phyloP scores from a whole-genome alignment of 2,888 invertebrate species.

The Petrolisthes manimaculis region DNA sequence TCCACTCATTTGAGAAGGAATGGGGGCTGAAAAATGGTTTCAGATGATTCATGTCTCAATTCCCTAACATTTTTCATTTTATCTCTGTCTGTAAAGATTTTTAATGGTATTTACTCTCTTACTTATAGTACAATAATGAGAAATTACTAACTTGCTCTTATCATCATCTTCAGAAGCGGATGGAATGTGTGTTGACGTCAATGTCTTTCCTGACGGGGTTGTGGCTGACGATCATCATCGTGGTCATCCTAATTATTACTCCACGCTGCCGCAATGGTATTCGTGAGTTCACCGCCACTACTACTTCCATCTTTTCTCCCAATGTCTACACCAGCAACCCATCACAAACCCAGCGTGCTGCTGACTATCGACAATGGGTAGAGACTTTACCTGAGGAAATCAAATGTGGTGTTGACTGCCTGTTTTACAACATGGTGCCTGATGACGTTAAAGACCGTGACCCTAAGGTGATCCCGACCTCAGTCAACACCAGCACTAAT shows the following conservation, averaged over 20 bases:
- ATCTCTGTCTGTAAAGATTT: no score
- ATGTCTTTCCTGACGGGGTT: constrained; percentile 15
- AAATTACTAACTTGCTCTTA: background rate
- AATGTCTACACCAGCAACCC: constrained; percentile 16
- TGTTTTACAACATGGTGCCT: constrained; percentile 18
- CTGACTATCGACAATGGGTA: constrained; percentile 36
- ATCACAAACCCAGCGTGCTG: constrained; percentile 5
- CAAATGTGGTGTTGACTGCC: constrained; percentile 31
- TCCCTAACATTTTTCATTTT: no score
- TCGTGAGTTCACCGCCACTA: background rate
- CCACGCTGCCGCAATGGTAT: constrained; percentile 15
- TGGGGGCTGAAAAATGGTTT: no score
- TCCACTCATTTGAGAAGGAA: no score
- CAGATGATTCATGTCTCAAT: no score
- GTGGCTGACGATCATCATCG: constrained; percentile 21
- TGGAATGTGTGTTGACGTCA: constrained; percentile 25
- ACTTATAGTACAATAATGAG: no score
- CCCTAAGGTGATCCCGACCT: background rate
- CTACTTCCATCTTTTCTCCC: background rate
- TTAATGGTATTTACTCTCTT: no score
- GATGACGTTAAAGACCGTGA: background rate
- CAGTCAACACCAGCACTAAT: background rate
- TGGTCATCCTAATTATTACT: constrained; percentile 16
- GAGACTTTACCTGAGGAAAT: constrained; percentile 4
- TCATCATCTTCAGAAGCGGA: constrained; percentile 9